phyloP scores from a whole-genome alignment of 2,888 invertebrate species.

The Thymelicus lineola region DNA sequence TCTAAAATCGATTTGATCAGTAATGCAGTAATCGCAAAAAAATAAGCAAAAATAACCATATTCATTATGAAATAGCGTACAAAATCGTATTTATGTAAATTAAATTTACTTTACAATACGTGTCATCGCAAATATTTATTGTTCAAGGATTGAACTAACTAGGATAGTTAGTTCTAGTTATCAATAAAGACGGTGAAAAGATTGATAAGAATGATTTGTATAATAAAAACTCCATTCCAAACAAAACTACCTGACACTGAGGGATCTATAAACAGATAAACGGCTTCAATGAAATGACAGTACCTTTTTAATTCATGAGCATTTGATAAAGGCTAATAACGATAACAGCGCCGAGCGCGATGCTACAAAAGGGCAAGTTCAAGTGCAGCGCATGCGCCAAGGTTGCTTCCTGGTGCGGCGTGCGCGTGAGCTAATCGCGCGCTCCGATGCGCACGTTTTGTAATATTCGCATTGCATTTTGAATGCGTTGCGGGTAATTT shows the following conservation, averaged over 20 bases:
- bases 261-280: neutral
- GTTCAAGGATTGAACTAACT: too few relatives aligned
- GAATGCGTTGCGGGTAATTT: neutral
- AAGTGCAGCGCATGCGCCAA: constrained; percentile 71
- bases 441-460: constrained; percentile 47
- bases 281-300: constrained; percentile 15
- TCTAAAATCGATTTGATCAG: too few relatives aligned
- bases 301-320: constrained; percentile 35
- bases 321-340: constrained; percentile 34
- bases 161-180: too few relatives aligned
- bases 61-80: neutral
- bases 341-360: constrained; percentile 40
- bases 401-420: constrained; percentile 78
- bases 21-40: too few relatives aligned
- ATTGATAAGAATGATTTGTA: too few relatives aligned
- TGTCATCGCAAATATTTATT: neutral
- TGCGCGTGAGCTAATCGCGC: constrained; percentile 53
- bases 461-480: constrained; percentile 20
- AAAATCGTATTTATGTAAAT: neutral
- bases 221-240: too few relatives aligned
- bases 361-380: constrained; percentile 70
- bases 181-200: too few relatives aligned
- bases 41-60: neutral
- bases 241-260: neutral
- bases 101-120: neutral